A percentile compares a stretch with the other conserved stretches of the same genome.
Conservation (phyloP, 2,797 vertebrate species). For the Euthynnus affinis region DNA sequence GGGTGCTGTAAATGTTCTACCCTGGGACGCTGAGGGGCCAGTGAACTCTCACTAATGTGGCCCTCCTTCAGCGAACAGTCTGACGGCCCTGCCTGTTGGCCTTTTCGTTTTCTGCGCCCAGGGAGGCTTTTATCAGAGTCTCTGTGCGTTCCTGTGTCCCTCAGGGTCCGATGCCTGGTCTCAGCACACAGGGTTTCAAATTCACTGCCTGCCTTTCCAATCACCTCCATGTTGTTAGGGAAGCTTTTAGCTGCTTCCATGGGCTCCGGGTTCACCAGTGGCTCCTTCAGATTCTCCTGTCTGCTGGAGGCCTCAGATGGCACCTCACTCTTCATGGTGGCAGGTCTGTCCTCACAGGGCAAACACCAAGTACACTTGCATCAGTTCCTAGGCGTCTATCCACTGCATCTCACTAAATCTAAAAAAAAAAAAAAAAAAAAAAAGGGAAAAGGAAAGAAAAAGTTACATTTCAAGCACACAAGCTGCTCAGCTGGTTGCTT, state of each 20-base stretch:
- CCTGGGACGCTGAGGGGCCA: slow-evolving; percentile 84
- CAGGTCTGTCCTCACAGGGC: slow-evolving; percentile 86
- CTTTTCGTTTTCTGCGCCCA: slow-evolving; percentile 95
- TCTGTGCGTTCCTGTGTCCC: slow-evolving; percentile 88
- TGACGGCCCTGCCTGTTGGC: slow-evolving; percentile 97
- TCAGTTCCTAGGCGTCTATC: slow-evolving; percentile 86
- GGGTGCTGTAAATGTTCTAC: slow-evolving; percentile 89
- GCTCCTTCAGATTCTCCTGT: slow-evolving; percentile 96
- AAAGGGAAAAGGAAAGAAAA: neutral
- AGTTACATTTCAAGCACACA: slow-evolving; percentile 26
- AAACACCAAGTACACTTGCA: slow-evolving; percentile 72
- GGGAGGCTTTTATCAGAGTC: slow-evolving; percentile 91
- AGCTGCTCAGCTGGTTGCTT: neutral
- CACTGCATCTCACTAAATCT: slow-evolving; percentile 85
- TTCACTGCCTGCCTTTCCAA: slow-evolving; percentile 95
- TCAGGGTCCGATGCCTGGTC: slow-evolving; percentile 90
- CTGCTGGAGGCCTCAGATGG: slow-evolving; percentile 92
- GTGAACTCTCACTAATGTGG: slow-evolving; percentile 81
- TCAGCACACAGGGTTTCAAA: slow-evolving; percentile 94
- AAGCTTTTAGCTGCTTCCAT: slow-evolving; percentile 93
- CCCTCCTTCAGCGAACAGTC: slow-evolving; percentile 93
- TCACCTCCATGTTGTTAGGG: slow-evolving; percentile 93
- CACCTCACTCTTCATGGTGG: slow-evolving; percentile 99
- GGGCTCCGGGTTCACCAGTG: slow-evolving; percentile 94
- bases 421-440: neutral